Evolutionary conservation across 2,797 vertebrate genomes (phyloP), one percentile per base, ranked within the genome.

Genomic region (Lagorchestes hirsutus): DNA sequence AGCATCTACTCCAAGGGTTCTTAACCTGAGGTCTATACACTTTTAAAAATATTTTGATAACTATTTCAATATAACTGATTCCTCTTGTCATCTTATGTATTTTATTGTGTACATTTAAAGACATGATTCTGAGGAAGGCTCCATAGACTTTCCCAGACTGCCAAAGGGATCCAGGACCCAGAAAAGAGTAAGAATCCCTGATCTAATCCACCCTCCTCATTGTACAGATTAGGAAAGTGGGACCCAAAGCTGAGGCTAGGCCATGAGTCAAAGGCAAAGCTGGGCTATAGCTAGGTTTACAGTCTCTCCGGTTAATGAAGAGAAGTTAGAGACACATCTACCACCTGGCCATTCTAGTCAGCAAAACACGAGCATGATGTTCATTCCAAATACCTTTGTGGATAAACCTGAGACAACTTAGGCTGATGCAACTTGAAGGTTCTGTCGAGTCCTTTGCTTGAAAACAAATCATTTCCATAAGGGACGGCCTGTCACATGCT

Each of bases 371-470:
- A 74, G 18, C n/a, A 18, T 74, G 67, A 6, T 90, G 93, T 92
- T 93, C 57, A 31, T 92, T 59, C 55, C 34, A 46, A 29, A 31
- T 3, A 24, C 12, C 16, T 55, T 91, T 59, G 34, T 22, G 40
- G 57, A 74, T 59, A 91, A 92, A 67, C 90, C 40, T 82, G 34
- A 57, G 95, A 40, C 34, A 34, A 62, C n/a, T 55, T 58, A 4
- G 34, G 94, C 29, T 91, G 46, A 93, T 87, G 90, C 93, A 87
- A 57, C 13, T 31, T 46, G 34, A 82, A 93, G 34, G 11, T 93
- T 92, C 67, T 90, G 5, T 13, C 29, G 14, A 74, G 55, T 55
- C 56, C 91, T 96, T 94, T 93, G 14, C 18, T 6, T 74, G 52
- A 55, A 93, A 95, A 62, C 62, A 62, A 62, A n/a, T 67, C 10